These are phyloP conservation scores for Bostrychus sinensis DNA, from an alignment of 2,113 vertebrate species.

Conservation along the genomic window DNA sequence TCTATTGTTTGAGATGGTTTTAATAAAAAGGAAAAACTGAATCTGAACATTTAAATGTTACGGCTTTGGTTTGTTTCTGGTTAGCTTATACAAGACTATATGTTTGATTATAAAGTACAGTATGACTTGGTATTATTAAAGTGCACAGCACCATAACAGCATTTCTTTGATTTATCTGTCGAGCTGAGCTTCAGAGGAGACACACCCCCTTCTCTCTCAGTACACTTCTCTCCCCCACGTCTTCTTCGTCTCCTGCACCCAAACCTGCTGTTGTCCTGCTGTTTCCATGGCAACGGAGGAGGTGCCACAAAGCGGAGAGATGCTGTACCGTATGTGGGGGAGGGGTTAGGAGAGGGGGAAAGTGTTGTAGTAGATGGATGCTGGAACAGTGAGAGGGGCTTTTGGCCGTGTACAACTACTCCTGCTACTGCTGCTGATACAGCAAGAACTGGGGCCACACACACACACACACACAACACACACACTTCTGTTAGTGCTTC, in stretches of 20 bases:
- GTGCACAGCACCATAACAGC: constrained; percentile 16
- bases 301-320: constrained; percentile 72
- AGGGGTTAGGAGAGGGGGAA: constrained; percentile 52
- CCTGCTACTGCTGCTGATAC: constrained; percentile 22
- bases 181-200: constrained; percentile 28
- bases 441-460: constrained; percentile 32
- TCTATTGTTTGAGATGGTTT: no score
- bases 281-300: constrained; percentile 88
- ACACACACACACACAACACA: background rate
- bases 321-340: constrained; percentile 65
- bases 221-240: constrained; percentile 49
- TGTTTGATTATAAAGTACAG: background rate
- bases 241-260: constrained; percentile 49
- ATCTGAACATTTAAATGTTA: no score
- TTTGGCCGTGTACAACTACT: constrained; percentile 21
- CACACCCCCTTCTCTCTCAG: constrained; percentile 20
- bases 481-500: constrained; percentile 28
- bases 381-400: constrained; percentile 12
- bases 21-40: no score
- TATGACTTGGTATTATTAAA: constrained; percentile 14
- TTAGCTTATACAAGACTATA: background rate
- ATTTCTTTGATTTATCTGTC: constrained; percentile 30
- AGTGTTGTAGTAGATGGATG: constrained; percentile 44
- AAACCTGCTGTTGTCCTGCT: constrained; percentile 82
- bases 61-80: no score